A percentile compares a stretch with the other conserved stretches of the same genome.
Evolutionary conservation across 1,140 invertebrate species (phyloP).

Genomic region (Scaptodrosophila lebanonensis): DNA sequence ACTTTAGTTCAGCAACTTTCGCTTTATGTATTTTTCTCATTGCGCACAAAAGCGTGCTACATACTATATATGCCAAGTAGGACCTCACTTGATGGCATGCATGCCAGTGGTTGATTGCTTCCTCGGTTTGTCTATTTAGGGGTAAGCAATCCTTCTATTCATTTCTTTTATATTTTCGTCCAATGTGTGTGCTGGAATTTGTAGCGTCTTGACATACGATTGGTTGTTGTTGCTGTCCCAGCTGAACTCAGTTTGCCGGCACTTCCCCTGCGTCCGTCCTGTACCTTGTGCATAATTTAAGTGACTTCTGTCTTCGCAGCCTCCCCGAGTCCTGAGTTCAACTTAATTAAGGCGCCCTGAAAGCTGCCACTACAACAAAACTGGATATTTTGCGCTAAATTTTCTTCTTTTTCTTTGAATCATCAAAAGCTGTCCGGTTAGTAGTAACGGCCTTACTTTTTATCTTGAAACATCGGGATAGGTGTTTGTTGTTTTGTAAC

Average conservation of each 20-base stretch:
- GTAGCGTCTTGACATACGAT: conserved; percentile 13
- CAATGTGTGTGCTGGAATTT: conserved; percentile 15
- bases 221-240: conserved; percentile 30
- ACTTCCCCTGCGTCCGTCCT: conserved; percentile 21
- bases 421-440: conserved; percentile 28
- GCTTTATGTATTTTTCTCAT: conserved; percentile 26
- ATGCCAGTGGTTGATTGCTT: conserved; percentile 1
- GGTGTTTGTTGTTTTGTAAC: conserved; percentile 27
- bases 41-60: conserved; percentile 26
- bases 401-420: conserved; percentile 13
- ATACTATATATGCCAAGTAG: conserved; percentile 1
- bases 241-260: conserved; percentile 8
- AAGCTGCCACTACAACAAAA: conserved; percentile 26
- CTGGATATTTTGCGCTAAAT: conserved; percentile 40
- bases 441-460: conserved; percentile 14
- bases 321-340: conserved; percentile 29
- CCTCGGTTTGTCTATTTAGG: conserved; percentile 16
- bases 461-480: conserved; percentile 12
- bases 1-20: not conserved
- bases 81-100: not conserved
- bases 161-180: conserved; percentile 12
- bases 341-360: conserved; percentile 47
- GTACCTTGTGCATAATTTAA: conserved; percentile 1
- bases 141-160: conserved; percentile 30
- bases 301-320: conserved; percentile 58